Evolutionary conservation across 2,113 vertebrate genomes (phyloP), one percentile per base, ranked within the genome.

Genomic region (Zosterops lateralis): DNA sequence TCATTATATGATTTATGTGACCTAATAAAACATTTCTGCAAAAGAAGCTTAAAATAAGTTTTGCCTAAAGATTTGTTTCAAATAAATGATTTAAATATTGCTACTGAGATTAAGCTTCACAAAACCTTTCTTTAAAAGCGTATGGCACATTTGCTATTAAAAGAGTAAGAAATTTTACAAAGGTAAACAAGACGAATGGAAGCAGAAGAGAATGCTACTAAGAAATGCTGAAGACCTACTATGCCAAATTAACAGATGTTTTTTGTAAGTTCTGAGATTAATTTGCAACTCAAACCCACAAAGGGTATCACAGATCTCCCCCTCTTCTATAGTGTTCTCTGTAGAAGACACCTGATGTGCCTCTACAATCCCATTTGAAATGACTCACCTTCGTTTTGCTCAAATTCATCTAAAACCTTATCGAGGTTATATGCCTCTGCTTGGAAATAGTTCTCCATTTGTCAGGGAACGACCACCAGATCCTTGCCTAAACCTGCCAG

Each of bases 391-490:
- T 99, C 99, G 75, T 99, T 99, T 98, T 99, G 98, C 97, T 99
- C 99, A 96, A 99, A 99, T 97, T 99, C 99, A 87, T 99, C 99
- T 98, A 99, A 98, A 96, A 99, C 99, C 98, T 99, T 99, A 98
- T 99, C 99, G 97, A 99, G 98, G 98, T 99, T 99, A 97, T 99
- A 99, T 96, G 99, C 99, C 98, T 99, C 99, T 97, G 99, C 98
- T 98, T 99, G 99, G 97, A 99, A 99, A 96, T 99, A 99, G 98
- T 99, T 99, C 99, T 99, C 99, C 99, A 99, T 99, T 99, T 96
- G 98, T 99, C 97, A 99, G 97, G 96, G 98, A 98, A 98, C 97
- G 97, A 98, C 98, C 96, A 98, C 97, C 97, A 98, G 98, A 97
- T 96, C 92, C 96, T 95, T 93, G 95, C 74, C 97, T 97, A 98